phyloP scores from a whole-genome alignment of 2,888 invertebrate genomes.

The Blastobasis lacticolella region DNA sequence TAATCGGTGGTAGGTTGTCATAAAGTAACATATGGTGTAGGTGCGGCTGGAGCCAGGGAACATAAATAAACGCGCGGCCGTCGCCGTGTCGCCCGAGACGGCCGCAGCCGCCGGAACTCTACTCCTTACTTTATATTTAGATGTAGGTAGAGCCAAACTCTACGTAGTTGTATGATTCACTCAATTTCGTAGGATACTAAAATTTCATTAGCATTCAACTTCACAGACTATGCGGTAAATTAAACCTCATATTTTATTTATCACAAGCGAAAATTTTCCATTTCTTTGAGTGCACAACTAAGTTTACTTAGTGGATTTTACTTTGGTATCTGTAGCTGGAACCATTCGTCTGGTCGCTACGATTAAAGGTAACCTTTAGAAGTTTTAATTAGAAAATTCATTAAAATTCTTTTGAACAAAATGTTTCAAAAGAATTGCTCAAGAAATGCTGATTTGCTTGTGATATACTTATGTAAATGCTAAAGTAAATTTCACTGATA shows the following conservation, averaged over 20 bases:
- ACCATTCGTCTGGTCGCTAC: neutral
- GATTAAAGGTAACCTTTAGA: neutral
- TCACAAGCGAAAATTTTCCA: no score
- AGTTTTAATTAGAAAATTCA: slow-evolving; percentile 16
- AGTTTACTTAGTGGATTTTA: no score
- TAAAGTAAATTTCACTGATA: no score
- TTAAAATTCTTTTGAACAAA: slow-evolving; percentile 18
- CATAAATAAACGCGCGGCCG: slow-evolving; percentile 63
- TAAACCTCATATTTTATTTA: no score
- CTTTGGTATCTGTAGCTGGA: no score
- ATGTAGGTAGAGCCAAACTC: slow-evolving; percentile 1
- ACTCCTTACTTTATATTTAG: slow-evolving; percentile 15
- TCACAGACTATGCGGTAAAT: no score
- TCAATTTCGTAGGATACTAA: no score
- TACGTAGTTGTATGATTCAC: no score
- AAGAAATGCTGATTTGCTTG: no score
- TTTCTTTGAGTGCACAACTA: no score
- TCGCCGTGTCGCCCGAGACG: slow-evolving; percentile 31
- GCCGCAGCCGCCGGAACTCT: slow-evolving; percentile 7
- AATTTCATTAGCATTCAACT: no score
- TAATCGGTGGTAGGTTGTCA: slow-evolving; percentile 56
- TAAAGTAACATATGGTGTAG: slow-evolving; percentile 70
- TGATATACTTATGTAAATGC: no score
- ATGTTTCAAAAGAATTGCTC: slow-evolving; percentile 14
- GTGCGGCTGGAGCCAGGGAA: slow-evolving; percentile 64